Conservation (phyloP, 2,888 invertebrate species). For the Hirtodrosophila confusa region DNA sequence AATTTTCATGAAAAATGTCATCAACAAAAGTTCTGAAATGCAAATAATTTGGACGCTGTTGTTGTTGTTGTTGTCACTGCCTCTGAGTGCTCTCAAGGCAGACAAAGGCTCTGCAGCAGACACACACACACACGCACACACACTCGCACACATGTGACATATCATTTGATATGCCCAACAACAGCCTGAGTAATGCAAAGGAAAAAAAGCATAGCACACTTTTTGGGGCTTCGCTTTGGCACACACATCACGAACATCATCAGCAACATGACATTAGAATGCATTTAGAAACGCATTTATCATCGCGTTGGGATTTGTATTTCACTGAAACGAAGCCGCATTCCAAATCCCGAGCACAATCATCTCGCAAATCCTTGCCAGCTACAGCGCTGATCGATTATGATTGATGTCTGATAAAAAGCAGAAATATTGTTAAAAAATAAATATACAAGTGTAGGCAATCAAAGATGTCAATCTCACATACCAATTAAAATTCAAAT, state of each 20-base stretch:
- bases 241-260: slow-evolving; percentile 53
- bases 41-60: slow-evolving; percentile 66
- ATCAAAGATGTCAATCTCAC: neutral
- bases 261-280: slow-evolving; percentile 64
- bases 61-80: slow-evolving; percentile 29
- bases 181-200: slow-evolving; percentile 18
- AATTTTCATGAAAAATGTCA: slow-evolving; percentile 81
- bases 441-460: neutral
- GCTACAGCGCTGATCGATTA: slow-evolving; percentile 75
- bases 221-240: slow-evolving; percentile 54
- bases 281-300: slow-evolving; percentile 80
- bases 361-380: slow-evolving; percentile 49
- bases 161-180: slow-evolving; percentile 59
- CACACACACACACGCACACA: slow-evolving; percentile 35
- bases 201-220: slow-evolving; percentile 49
- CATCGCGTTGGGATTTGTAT: slow-evolving; percentile 61
- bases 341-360: slow-evolving; percentile 45
- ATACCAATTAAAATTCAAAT: slow-evolving; percentile 72
- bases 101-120: slow-evolving; percentile 57
- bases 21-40: slow-evolving; percentile 79
- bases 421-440: slow-evolving; percentile 1
- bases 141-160: slow-evolving; percentile 27
- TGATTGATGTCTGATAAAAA: slow-evolving; percentile 72
- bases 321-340: slow-evolving; percentile 12
- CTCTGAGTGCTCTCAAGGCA: slow-evolving; percentile 67